These are phyloP conservation scores for Melitaea cinxia DNA, from an alignment of 1,140 invertebrate genomes.

Conservation along the genomic window DNA sequence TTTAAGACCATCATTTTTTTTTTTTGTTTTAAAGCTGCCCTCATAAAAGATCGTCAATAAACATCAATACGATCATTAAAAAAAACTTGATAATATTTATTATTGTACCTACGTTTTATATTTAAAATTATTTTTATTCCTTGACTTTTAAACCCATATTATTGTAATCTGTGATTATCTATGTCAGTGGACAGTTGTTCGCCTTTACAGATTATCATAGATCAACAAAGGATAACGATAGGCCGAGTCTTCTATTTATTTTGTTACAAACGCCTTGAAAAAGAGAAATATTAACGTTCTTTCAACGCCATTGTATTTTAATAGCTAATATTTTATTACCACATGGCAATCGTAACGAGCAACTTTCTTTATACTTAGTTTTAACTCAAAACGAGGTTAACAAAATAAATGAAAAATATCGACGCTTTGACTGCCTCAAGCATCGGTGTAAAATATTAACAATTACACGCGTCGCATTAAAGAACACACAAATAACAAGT, in stretches of 20 bases:
- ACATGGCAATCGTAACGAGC: neutral
- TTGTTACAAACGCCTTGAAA: constrained; percentile 33
- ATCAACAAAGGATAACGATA: constrained; percentile 46
- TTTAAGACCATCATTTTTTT: no score
- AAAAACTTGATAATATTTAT: no score
- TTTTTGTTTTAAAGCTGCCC: no score
- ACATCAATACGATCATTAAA: no score
- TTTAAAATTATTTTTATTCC: neutral
- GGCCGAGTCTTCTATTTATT: constrained; percentile 32
- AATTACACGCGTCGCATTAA: constrained; percentile 23
- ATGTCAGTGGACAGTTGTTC: constrained; percentile 24
- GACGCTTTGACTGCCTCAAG: constrained; percentile 9
- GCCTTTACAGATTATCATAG: constrained; percentile 33
- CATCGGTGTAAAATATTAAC: constrained; percentile 19
- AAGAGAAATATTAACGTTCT: no score
- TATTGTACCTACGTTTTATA: neutral
- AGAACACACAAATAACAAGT: constrained; percentile 36
- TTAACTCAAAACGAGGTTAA: neutral
- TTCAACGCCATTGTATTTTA: constrained; percentile 28
- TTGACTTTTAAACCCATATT: neutral
- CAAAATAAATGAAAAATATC: constrained; percentile 4
- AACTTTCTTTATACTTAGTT: no score
- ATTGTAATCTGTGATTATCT: constrained; percentile 12
- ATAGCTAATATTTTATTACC: neutral
- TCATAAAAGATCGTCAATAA: no score